Percentiles rank a stretch among this genome's conserved stretches.
These are phyloP conservation scores for Tupiocoris notatus DNA, from an alignment of 2,888 invertebrate species.

Conservation along the genomic window DNA sequence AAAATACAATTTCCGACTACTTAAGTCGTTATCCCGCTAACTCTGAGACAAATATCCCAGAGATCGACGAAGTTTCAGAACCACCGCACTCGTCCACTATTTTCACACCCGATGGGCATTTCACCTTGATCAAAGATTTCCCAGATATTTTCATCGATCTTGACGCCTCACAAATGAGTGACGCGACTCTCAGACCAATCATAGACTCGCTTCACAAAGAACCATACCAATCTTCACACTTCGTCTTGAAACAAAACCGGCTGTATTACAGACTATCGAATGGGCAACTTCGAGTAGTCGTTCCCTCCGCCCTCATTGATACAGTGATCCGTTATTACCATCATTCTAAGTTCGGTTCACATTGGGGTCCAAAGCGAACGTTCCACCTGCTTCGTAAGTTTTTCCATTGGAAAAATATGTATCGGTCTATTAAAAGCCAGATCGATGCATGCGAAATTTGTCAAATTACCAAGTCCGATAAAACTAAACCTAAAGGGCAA, in stretches of 20 bases:
- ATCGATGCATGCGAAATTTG: background rate
- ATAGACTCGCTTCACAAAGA: background rate
- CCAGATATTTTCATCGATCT: conserved; percentile 16
- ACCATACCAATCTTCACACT: background rate
- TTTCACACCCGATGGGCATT: background rate
- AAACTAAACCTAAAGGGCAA: background rate
- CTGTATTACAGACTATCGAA: background rate
- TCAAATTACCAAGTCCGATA: background rate
- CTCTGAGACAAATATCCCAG: no score
- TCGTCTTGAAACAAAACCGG: background rate
- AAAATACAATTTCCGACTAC: background rate
- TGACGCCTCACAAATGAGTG: background rate
- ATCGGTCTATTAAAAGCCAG: background rate
- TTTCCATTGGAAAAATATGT: conserved; percentile 1
- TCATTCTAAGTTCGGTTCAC: background rate
- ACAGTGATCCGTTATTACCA: background rate
- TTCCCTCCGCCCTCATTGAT: background rate
- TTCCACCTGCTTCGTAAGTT: background rate
- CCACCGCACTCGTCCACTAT: background rate
- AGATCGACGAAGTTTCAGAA: background rate
- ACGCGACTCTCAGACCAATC: conserved; percentile 5
- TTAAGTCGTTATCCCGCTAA: background rate
- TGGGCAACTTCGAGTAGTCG: background rate
- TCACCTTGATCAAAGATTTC: background rate
- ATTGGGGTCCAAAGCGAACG: conserved; percentile 21